These are phyloP conservation scores for Danio rerio DNA, from an alignment of 2,113 vertebrate genomes.

Conservation along the genomic window GRCz12tu NC_133192.1:8967001-8967500, in stretches of 20 bases:
- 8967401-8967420: constrained; percentile 7
- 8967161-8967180: no score
- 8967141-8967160: no score
- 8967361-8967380: neutral
- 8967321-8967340: constrained; percentile 11
- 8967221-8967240: no score
- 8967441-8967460: neutral
- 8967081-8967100: no score
- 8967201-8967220: no score
- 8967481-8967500: neutral
- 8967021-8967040: no score
- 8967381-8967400: neutral
- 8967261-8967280: constrained; percentile 22
- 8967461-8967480: neutral
- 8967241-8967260: neutral
- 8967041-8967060: no score
- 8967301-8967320: constrained; percentile 41
- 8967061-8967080: no score
- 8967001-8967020: no score
- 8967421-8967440: neutral
- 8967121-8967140: no score
- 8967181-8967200: no score
- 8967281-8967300: constrained; percentile 57
- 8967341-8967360: neutral
- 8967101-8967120: no score